A percentile compares a stretch with the other conserved stretches of the same genome.
phyloP scores from a whole-genome alignment of 92 coral and sea anemone genomes.

The Epizoanthus rinbou region DNA sequence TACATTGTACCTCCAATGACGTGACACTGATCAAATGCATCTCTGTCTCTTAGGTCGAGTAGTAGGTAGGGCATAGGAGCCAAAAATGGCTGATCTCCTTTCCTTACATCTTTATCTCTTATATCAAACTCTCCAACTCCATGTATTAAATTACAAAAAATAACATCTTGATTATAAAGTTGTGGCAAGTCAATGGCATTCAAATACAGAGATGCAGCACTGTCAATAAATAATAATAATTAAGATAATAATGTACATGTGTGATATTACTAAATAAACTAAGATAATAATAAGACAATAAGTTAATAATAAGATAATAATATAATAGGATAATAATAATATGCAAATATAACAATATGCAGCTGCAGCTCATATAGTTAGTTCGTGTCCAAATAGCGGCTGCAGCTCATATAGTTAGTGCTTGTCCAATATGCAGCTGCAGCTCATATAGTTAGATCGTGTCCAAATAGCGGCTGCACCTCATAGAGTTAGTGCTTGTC shows the following conservation, averaged over 20 bases:
- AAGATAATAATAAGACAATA: background rate
- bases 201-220: background rate
- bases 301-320: background rate
- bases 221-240: background rate
- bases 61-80: conserved; percentile 77
- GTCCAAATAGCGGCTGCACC: too few species aligned
- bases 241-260: too few species aligned
- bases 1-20: conserved; percentile 87
- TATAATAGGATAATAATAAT: too few species aligned
- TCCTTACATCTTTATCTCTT: conserved; percentile 63
- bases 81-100: conserved; percentile 44
- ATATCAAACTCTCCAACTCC: conserved; percentile 97
- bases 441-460: too few species aligned
- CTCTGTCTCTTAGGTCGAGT: conserved; percentile 86
- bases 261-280: background rate
- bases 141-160: conserved; percentile 73
- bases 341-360: too few species aligned
- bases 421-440: too few species aligned
- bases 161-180: background rate
- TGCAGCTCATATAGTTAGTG: too few species aligned
- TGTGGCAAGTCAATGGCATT: background rate
- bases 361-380: too few species aligned
- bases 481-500: too few species aligned
- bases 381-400: too few species aligned
- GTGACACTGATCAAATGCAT: conserved; percentile 87